Percentiles rank a stretch among this genome's conserved stretches.
Evolutionary conservation across 2,113 vertebrate genomes (phyloP).

Genomic region (Cololabis saira): DNA sequence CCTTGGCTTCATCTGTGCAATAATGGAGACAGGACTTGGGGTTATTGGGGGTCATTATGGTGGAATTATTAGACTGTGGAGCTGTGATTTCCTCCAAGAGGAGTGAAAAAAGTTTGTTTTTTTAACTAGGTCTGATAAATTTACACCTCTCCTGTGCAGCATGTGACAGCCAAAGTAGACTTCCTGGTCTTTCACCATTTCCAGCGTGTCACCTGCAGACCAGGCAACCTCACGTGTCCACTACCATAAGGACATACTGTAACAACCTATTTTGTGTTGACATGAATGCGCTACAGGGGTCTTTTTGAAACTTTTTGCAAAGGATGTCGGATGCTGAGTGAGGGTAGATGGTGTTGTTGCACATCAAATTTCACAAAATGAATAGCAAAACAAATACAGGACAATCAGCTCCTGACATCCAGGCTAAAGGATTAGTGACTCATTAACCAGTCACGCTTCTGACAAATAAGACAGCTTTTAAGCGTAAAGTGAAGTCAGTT

Average conservation of each 20-base stretch:
- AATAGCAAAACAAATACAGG: too few species aligned
- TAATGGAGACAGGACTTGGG: slow-evolving; percentile 1
- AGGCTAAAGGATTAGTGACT: too few species aligned
- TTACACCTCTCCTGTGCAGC: neutral
- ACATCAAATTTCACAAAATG: too few species aligned
- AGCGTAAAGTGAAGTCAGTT: neutral
- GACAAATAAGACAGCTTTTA: neutral
- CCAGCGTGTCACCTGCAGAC: neutral
- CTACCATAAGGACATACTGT: neutral
- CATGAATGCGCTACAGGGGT: neutral
- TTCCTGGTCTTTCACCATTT: neutral
- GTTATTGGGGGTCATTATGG: neutral
- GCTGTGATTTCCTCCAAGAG: neutral
- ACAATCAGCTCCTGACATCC: too few species aligned
- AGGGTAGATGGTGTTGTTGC: too few species aligned
- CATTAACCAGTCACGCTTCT: too few species aligned
- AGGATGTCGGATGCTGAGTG: neutral
- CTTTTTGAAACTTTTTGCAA: neutral
- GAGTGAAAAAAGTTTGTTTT: too few species aligned
- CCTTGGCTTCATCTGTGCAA: neutral
- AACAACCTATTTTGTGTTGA: neutral
- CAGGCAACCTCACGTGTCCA: neutral
- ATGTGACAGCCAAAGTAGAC: neutral
- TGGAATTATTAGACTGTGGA: neutral
- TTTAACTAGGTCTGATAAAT: neutral